Evolutionary conservation across 2,888 invertebrate genomes (phyloP).

Genomic region (Spodoptera littoralis): DNA sequence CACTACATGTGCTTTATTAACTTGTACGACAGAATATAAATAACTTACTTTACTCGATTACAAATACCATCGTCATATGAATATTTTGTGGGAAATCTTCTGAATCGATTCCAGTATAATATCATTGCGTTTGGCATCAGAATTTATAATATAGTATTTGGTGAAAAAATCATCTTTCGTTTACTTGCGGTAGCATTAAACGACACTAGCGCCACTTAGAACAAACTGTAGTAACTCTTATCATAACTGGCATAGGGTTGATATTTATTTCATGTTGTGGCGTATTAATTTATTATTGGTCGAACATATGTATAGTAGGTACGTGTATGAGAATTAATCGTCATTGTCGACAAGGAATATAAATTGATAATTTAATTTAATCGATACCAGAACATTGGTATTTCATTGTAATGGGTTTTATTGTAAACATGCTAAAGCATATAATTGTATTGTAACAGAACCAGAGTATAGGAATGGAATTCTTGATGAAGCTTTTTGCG

Average conservation of each 20-base stretch:
- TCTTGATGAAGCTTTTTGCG: too few relatives aligned
- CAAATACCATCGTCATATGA: constrained; percentile 9
- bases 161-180: too few relatives aligned
- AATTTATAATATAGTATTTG: neutral
- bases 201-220: too few relatives aligned
- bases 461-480: too few relatives aligned
- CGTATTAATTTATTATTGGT: too few relatives aligned
- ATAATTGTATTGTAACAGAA: constrained; percentile 7
- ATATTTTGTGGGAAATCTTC: constrained; percentile 37
- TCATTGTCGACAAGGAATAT: constrained; percentile 32
- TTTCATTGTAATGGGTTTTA: constrained; percentile 28
- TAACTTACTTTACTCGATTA: constrained; percentile 19
- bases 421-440: constrained; percentile 14
- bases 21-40: constrained; percentile 39
- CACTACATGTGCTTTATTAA: constrained; percentile 28
- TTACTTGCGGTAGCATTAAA: too few relatives aligned
- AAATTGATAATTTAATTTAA: constrained; percentile 42
- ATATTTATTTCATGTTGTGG: too few relatives aligned
- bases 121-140: constrained; percentile 18
- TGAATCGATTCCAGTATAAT: constrained; percentile 18
- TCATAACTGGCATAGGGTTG: too few relatives aligned
- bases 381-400: constrained; percentile 18
- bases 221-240: too few relatives aligned
- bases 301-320: neutral
- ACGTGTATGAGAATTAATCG: constrained; percentile 24